A percentile compares a stretch with the other conserved stretches of the same genome.
phyloP scores from a whole-genome alignment of 2,797 vertebrate species.

The Poecilia velifera region DNA sequence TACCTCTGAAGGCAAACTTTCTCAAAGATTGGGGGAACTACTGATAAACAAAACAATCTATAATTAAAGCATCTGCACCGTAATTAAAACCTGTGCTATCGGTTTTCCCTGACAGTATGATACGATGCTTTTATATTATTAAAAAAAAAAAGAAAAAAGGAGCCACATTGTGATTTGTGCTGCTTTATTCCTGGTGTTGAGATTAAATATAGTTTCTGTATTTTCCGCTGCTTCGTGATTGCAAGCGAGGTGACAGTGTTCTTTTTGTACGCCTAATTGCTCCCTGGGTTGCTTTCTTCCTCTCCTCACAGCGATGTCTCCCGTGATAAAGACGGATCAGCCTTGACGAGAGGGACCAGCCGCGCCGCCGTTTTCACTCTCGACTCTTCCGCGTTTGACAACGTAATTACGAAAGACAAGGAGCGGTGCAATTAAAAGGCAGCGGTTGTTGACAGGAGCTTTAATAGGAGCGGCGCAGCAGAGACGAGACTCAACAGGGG shows the following conservation, averaged over 20 bases:
- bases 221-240: conserved; percentile 52
- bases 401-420: conserved; percentile 70
- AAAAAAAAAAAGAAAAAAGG: conserved; percentile 26
- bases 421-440: conserved; percentile 73
- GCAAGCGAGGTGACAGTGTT: conserved; percentile 65
- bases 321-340: conserved; percentile 53
- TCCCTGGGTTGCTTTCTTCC: conserved; percentile 41
- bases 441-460: conserved; percentile 53
- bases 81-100: conserved; percentile 46
- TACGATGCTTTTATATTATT: conserved; percentile 40
- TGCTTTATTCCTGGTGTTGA: conserved; percentile 29
- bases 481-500: conserved; percentile 43
- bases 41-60: conserved; percentile 38
- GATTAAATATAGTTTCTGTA: conserved; percentile 43
- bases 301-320: conserved; percentile 38
- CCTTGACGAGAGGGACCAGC: conserved; percentile 31
- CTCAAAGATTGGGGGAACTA: conserved; percentile 14
- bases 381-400: conserved; percentile 62
- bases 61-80: conserved; percentile 45
- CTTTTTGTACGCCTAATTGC: conserved; percentile 63
- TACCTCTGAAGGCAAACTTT: conserved; percentile 47
- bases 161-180: conserved; percentile 11
- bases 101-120: conserved; percentile 41
- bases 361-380: conserved; percentile 43
- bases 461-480: conserved; percentile 13